Conservation (phyloP, 1,140 invertebrate genomes). For the Periplaneta americana region DNA sequence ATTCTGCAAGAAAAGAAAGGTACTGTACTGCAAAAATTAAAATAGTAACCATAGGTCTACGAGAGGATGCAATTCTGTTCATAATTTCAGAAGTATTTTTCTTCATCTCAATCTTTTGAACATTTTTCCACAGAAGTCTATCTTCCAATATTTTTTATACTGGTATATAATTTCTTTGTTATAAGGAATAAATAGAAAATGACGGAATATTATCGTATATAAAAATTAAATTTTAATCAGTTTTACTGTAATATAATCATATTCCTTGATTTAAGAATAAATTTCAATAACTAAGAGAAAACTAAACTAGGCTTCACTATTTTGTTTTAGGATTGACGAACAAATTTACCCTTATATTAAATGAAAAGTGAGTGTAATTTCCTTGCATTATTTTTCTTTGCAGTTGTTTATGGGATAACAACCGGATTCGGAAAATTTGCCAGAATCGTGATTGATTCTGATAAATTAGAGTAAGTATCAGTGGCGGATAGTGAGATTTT, state of each 20-base stretch:
- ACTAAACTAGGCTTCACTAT: too few species aligned
- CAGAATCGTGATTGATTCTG: conserved; percentile 47
- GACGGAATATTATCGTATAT: too few species aligned
- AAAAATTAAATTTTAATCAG: too few species aligned
- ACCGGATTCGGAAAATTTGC: conserved; percentile 78
- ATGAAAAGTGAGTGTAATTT: too few species aligned
- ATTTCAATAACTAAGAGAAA: too few species aligned
- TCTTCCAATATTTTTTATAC: neutral
- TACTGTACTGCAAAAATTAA: conserved; percentile 25
- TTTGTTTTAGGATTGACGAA: too few species aligned
- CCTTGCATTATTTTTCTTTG: conserved; percentile 30
- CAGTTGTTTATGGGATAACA: conserved; percentile 68
- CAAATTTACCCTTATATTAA: too few species aligned
- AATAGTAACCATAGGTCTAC: neutral
- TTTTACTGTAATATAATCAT: too few species aligned
- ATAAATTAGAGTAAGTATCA: conserved; percentile 52
- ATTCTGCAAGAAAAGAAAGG: conserved; percentile 56
- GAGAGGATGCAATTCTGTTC: neutral
- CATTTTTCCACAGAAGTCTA: too few species aligned
- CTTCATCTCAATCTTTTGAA: neutral
- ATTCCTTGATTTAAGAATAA: too few species aligned
- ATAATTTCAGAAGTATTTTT: neutral
- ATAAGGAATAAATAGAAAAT: too few species aligned
- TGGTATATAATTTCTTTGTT: neutral
- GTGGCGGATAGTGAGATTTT: neutral